These are phyloP conservation scores for Tokudaia tokunoshimensis DNA, from an alignment of 2,797 vertebrate genomes.

Conservation along the genomic window DNA sequence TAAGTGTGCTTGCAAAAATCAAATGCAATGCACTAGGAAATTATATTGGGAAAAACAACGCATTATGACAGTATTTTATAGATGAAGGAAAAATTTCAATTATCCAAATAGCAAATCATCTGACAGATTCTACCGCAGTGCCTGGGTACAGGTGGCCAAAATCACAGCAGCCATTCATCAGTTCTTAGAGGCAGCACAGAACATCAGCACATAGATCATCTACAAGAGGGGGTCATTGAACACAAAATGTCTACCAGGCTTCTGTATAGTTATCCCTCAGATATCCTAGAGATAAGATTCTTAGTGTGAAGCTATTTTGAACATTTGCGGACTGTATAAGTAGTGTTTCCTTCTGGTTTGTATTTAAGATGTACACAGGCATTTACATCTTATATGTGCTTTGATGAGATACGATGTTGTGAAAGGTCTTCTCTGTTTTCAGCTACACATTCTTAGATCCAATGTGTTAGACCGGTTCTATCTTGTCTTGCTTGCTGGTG, in stretches of 20 bases:
- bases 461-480: neutral
- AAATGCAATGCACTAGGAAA: neutral
- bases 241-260: constrained; percentile 18
- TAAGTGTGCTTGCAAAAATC: neutral
- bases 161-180: constrained; percentile 34
- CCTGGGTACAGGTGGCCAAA: neutral
- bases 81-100: constrained; percentile 74
- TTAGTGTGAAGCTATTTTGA: neutral
- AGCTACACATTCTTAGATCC: neutral
- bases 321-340: neutral
- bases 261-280: neutral
- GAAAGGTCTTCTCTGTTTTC: neutral
- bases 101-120: constrained; percentile 74
- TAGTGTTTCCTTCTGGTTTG: neutral
- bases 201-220: constrained; percentile 53
- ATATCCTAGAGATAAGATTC: neutral
- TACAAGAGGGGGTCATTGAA: constrained; percentile 7
- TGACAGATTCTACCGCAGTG: constrained; percentile 59
- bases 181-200: constrained; percentile 65
- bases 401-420: constrained; percentile 9
- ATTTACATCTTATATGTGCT: neutral
- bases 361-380: neutral
- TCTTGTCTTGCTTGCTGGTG: neutral
- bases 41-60: constrained; percentile 68
- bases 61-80: constrained; percentile 82